A percentile compares a stretch with the other conserved stretches of the same genome.
phyloP scores from a whole-genome alignment of 2,113 vertebrate species.

The Eudorcas thomsonii region DNA sequence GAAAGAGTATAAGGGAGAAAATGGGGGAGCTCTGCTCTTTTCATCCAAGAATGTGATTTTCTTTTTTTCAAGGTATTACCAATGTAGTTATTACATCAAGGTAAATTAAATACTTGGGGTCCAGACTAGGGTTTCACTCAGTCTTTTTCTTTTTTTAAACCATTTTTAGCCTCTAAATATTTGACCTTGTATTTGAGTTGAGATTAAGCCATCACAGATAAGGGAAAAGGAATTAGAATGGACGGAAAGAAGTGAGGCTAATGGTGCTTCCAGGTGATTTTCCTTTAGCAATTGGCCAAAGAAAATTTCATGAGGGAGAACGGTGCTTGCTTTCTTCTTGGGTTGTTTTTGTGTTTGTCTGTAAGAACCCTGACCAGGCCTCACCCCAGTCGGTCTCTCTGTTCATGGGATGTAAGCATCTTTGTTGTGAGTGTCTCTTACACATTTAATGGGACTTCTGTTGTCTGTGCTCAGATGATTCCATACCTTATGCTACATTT shows the following conservation, averaged over 20 bases:
- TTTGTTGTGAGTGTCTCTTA: constrained; percentile 69
- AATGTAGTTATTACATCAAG: constrained; percentile 69
- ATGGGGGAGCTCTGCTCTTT: neutral
- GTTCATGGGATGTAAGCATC: constrained; percentile 70
- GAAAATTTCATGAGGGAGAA: constrained; percentile 68
- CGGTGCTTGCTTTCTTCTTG: constrained; percentile 69
- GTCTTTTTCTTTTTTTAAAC: constrained; percentile 58
- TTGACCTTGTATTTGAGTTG: constrained; percentile 76
- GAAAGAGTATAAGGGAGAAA: neutral
- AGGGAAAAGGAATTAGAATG: constrained; percentile 73
- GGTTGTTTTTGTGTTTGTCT: constrained; percentile 60
- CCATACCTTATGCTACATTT: constrained; percentile 75
- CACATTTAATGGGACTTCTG: constrained; percentile 73
- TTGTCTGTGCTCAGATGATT: constrained; percentile 73
- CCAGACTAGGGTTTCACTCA: constrained; percentile 59
- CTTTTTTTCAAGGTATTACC: constrained; percentile 54
- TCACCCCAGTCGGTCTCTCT: constrained; percentile 51
- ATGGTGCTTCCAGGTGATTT: constrained; percentile 77
- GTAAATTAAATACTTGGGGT: constrained; percentile 62
- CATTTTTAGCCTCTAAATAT: constrained; percentile 66
- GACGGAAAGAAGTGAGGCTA: constrained; percentile 77
- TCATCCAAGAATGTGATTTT: constrained; percentile 53
- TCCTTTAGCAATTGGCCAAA: constrained; percentile 63
- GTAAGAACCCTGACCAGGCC: constrained; percentile 66
- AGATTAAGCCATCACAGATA: constrained; percentile 74